A percentile compares a stretch with the other conserved stretches of the same genome.
phyloP scores from a whole-genome alignment of 2,888 invertebrate species.

The Plebejus anna region DNA sequence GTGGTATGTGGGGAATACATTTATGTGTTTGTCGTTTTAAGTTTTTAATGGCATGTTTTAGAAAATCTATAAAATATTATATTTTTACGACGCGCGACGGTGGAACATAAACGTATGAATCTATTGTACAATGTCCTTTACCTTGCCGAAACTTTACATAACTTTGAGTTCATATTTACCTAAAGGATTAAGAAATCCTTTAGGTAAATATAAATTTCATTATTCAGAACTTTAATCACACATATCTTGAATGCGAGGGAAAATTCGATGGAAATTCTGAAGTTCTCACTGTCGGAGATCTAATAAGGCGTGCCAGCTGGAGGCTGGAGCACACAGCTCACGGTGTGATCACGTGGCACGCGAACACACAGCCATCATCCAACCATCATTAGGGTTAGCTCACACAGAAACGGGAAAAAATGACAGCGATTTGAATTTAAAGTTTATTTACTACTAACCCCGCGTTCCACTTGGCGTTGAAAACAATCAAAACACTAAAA shows the following conservation, averaged over 20 bases:
- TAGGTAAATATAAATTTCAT: neutral
- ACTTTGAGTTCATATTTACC: too few relatives aligned
- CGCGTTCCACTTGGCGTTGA: too few relatives aligned
- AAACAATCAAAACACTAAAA: too few relatives aligned
- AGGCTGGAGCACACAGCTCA: conserved; percentile 60
- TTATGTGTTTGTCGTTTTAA: too few relatives aligned
- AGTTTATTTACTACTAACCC: too few relatives aligned
- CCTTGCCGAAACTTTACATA: neutral
- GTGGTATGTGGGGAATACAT: too few relatives aligned
- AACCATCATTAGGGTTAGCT: neutral
- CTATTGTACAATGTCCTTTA: too few relatives aligned
- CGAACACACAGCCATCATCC: conserved; percentile 42
- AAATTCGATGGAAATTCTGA: conserved; percentile 46
- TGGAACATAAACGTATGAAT: neutral
- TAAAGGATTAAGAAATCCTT: too few relatives aligned
- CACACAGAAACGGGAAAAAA: neutral
- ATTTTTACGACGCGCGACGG: too few relatives aligned
- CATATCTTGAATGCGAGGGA: conserved; percentile 2
- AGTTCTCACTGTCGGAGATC: conserved; percentile 62
- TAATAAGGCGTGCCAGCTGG: conserved; percentile 66
- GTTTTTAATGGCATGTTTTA: too few relatives aligned
- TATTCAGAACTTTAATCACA: conserved; percentile 2
- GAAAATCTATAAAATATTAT: too few relatives aligned
- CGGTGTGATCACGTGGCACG: conserved; percentile 51
- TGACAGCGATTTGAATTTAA: neutral